Evolutionary conservation across 2,797 vertebrate genomes (phyloP), one percentile per base, ranked within the genome.

Genomic region (Pterois miles): DNA sequence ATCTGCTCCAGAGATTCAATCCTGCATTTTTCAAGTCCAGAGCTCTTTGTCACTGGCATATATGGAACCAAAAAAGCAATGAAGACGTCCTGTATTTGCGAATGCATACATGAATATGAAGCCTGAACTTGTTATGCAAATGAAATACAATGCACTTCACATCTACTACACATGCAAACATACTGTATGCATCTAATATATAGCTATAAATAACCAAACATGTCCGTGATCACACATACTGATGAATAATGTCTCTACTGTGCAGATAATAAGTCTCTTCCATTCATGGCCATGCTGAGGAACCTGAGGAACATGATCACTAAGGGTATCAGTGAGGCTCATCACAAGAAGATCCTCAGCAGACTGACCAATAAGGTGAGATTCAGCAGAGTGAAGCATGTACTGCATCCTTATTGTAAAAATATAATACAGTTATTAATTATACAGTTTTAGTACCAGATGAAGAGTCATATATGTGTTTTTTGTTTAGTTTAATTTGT

Each of bases 271-370:
- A 93, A 93, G 65, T 95, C 96, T 76, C 94, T 98, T 18, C 97
- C 97, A 1, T 97, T 97, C 88, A 97, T 97, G 97, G 97, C 97
- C 50, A 96, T 97, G 96, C 87, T 98, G 88, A 96, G 97, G 87
- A 98, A 98, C 87, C 90, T 98, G 79, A 93, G 96, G 73, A 98
- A 95, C 91, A 90, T 98, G 90, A 95, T 98, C 68, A 85, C 36
- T 1, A 80, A 64, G 6, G 96, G 96, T 31, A 94, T 98, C 89
- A 97, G 96, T 33, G 75, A 92, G 27, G 85, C 23, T 25, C 96
- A 98, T 92, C 97, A 98, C 31, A 79, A 81, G 8, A 92, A 93
- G 66, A 85, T 97, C 67, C 93, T 97, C 50, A 71, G 84, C 75
- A 94, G 91, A 58, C 94, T 98, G 78, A 94, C 94, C 70, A 90